Base-by-base conservation (phyloP, 2,113 vertebrate genomes). In the Eptatretus burgeri region DNA sequence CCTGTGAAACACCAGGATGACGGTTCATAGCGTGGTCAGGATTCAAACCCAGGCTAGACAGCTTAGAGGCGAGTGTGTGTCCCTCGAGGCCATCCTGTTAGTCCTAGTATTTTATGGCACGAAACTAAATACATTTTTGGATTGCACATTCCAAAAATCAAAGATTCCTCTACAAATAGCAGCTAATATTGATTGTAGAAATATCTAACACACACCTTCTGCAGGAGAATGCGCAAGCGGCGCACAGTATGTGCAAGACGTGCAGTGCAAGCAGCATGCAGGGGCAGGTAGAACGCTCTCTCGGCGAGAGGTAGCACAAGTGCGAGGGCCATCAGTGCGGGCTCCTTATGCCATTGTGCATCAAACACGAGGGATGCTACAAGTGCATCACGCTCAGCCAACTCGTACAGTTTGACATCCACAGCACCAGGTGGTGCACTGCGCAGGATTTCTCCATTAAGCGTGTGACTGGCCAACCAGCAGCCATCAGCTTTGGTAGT, bases 321-420 rank as follows among this genome's bases (percentile, higher is more conserved):
- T 10, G 91, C 95, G 41, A 95, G 72, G 68, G 89, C 91, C 56
- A 60, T n/a, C 56, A 60, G n/a, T n/a, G n/a, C 56, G n/a, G n/a
- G 56, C 56, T 60, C n/a, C 56, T 60, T n/a, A 19, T 19, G 56
- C n/a, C 56, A n/a, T 11, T 19, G 56, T 2, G 88, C 89, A 49
- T 98, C 91, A 11, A 98, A 98, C 69, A 98, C 94, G 63, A 98
- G 78, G 0, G 89, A 98, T 62, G 94, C 82, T 5, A 98, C 93
- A 70, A 94, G 91, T 20, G 95, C 89, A 4, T 84, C 84, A 67
- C 94, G 93, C 70, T 98, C 91, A 1, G 91, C 81, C 68, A 98
- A 75, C 63, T 93, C 85, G 11, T 94, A 98, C 74, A 95, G 95
- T 72, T 98, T 96, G 13, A 98, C 85, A 12, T 98, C 91, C 66